Conservation (phyloP, 2,113 vertebrate genomes). For the Onychorhynchus coronatus region DNA sequence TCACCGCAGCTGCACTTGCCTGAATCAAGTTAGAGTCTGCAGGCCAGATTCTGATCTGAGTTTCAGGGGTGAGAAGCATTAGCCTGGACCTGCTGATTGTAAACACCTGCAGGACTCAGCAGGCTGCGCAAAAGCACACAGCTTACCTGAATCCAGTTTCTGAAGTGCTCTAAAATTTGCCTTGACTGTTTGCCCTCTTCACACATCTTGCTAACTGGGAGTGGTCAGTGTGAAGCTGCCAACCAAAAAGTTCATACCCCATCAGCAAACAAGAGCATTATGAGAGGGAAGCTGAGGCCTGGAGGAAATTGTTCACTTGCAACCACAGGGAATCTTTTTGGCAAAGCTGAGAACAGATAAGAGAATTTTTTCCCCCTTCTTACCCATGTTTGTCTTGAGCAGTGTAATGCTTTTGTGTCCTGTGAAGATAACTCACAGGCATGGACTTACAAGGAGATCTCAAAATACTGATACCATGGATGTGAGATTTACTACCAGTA, state of each 20-base stretch:
- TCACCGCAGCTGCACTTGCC: neutral
- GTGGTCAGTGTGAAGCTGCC: neutral
- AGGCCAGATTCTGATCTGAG: slow-evolving; percentile 16
- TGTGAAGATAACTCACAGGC: neutral
- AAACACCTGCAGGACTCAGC: neutral
- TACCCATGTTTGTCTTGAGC: neutral
- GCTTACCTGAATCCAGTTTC: neutral
- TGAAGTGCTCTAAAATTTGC: neutral
- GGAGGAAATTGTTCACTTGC: neutral
- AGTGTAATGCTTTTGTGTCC: neutral
- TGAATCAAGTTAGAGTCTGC: neutral
- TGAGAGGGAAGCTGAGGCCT: neutral
- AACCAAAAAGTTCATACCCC: neutral
- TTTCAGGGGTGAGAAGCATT: slow-evolving; percentile 14
- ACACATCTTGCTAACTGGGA: neutral
- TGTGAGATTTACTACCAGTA: neutral
- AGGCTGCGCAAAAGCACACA: neutral
- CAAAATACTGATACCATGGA: neutral
- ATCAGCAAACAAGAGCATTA: neutral
- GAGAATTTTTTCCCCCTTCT: neutral
- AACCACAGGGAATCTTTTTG: neutral
- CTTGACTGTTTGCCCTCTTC: neutral
- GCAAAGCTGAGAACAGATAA: neutral
- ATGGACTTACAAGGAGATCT: neutral
- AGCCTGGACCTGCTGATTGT: neutral